Evolutionary conservation across 2,888 invertebrate genomes (phyloP).

Genomic region (Rhogogaster chlorosoma): DNA sequence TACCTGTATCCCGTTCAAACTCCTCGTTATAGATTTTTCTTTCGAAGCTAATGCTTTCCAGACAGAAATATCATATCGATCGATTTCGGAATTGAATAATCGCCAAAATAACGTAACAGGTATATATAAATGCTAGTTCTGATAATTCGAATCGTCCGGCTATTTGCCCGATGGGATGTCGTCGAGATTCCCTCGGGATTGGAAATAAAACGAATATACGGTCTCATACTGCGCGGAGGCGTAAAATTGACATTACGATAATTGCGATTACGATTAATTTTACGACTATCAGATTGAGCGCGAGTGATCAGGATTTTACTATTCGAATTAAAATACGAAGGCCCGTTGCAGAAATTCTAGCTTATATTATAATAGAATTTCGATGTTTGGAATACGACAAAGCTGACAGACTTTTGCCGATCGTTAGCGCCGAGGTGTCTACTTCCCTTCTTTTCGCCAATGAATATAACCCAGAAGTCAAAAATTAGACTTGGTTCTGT

Average conservation of each 20-base stretch:
- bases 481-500: neutral
- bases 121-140: neutral
- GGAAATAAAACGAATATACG: neutral
- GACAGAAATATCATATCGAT: neutral
- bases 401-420: neutral
- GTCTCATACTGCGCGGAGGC: neutral
- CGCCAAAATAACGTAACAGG: neutral
- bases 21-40: neutral
- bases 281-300: neutral
- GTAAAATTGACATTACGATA: slow-evolving; percentile 7
- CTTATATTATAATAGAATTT: neutral
- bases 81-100: neutral
- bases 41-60: neutral
- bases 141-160: neutral
- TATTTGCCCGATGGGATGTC: neutral
- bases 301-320: neutral
- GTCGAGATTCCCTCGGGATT: neutral
- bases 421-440: neutral
- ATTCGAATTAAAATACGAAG: neutral
- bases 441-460: neutral
- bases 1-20: neutral
- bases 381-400: neutral
- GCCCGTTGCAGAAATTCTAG: neutral
- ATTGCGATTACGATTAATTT: slow-evolving; percentile 15
- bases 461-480: neutral